These are phyloP conservation scores for Aporophyla lueneburgensis DNA, from an alignment of 2,888 invertebrate genomes.

Conservation along the genomic window DNA sequence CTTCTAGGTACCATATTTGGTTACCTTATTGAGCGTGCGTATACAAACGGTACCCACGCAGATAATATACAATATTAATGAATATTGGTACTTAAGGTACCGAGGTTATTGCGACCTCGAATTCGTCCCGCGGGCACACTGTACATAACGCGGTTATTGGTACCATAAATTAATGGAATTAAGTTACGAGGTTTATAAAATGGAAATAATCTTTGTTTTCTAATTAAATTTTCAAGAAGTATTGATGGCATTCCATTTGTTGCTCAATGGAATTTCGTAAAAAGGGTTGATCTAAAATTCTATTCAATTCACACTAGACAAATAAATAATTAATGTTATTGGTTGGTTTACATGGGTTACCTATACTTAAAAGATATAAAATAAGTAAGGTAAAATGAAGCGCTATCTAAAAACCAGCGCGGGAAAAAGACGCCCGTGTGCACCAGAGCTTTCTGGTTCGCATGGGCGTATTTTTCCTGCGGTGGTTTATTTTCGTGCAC, in stretches of 20 bases:
- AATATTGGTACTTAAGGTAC: constrained; percentile 44
- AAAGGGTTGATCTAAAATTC: neutral
- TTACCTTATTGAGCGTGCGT: neutral
- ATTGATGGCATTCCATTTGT: neutral
- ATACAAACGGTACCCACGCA: constrained; percentile 25
- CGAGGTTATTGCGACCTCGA: constrained; percentile 34
- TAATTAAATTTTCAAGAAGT: constrained; percentile 18
- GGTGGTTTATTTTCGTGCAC: too few relatives aligned
- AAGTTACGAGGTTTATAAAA: constrained; percentile 18
- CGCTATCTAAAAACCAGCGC: too few relatives aligned
- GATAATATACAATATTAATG: constrained; percentile 35
- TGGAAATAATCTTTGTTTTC: neutral
- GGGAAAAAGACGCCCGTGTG: too few relatives aligned
- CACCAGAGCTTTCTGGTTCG: too few relatives aligned
- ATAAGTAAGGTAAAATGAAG: neutral
- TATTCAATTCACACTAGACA: neutral
- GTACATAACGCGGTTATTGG: constrained; percentile 28
- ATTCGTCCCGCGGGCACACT: constrained; percentile 30
- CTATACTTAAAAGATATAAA: neutral
- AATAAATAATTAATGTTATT: too few relatives aligned
- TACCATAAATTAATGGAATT: constrained; percentile 34
- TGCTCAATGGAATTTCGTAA: neutral
- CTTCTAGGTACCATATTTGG: constrained; percentile 2
- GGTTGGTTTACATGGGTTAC: neutral
- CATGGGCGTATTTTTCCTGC: too few relatives aligned